Conservation (phyloP, 2,113 vertebrate species). For the Ursus arctos region DNA sequence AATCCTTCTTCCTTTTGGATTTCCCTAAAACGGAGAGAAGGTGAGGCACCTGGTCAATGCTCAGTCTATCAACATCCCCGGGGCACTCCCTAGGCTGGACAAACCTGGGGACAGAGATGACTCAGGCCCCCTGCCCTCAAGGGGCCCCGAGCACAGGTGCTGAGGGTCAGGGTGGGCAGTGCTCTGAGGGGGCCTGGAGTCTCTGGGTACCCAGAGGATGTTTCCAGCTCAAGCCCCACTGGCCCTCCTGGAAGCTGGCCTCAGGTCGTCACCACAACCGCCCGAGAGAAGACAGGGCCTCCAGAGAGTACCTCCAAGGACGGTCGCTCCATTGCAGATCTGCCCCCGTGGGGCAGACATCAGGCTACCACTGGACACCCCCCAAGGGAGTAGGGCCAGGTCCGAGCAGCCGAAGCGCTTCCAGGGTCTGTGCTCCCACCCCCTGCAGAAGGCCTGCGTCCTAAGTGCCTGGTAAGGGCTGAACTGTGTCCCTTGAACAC, state of each 20-base stretch:
- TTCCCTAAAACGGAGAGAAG: slow-evolving; percentile 84
- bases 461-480: not conserved
- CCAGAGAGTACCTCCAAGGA: not conserved
- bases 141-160: too few relatives aligned
- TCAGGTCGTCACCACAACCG: rapidly evolving
- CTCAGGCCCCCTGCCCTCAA: not conserved
- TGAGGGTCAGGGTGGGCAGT: too few relatives aligned
- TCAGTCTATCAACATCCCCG: too few relatives aligned
- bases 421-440: not conserved
- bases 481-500: not conserved
- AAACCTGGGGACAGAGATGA: not conserved
- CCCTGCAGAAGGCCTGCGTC: not conserved
- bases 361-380: not conserved
- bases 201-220: not conserved
- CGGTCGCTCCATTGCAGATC: not conserved
- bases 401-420: not conserved
- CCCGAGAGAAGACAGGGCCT: not conserved
- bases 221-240: not conserved
- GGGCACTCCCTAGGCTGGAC: not conserved
- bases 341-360: not conserved
- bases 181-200: not conserved
- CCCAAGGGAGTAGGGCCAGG: not conserved
- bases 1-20: slow-evolving; percentile 86
- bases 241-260: not conserved
- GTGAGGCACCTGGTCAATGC: not conserved